Conservation (phyloP, 2,888 invertebrate species). For the Bellardia bayeri region DNA sequence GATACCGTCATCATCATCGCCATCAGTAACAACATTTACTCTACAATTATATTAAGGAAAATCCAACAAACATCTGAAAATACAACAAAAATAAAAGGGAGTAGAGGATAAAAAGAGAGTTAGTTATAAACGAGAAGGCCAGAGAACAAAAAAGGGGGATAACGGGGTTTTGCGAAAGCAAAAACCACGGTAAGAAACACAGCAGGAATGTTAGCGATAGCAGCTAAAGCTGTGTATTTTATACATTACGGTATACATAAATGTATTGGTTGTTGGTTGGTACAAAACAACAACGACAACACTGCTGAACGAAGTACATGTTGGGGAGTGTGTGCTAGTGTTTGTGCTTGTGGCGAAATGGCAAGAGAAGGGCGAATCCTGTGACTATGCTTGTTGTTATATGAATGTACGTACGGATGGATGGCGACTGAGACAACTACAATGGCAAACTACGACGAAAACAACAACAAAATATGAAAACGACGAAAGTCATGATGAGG, state of each 20-base stretch:
- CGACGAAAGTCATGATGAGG: slow-evolving; percentile 49
- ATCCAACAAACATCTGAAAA: slow-evolving; percentile 40
- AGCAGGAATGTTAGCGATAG: slow-evolving; percentile 68
- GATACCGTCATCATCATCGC: slow-evolving; percentile 62
- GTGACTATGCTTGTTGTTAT: slow-evolving; percentile 47
- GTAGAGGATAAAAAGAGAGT: slow-evolving; percentile 49
- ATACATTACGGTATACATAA: slow-evolving; percentile 34
- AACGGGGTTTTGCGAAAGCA: slow-evolving; percentile 57
- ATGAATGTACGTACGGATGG: slow-evolving; percentile 15
- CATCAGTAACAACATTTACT: slow-evolving; percentile 39
- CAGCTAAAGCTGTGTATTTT: slow-evolving; percentile 59
- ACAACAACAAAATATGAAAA: slow-evolving; percentile 32
- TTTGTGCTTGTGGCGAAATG: slow-evolving; percentile 61
- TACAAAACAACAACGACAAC: slow-evolving; percentile 43
- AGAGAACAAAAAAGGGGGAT: slow-evolving; percentile 13
- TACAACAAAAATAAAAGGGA: neutral
- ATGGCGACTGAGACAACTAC: slow-evolving; percentile 59
- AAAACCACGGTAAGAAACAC: slow-evolving; percentile 66
- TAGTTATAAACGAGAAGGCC: slow-evolving; percentile 21
- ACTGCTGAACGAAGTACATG: slow-evolving; percentile 5
- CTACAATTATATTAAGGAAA: slow-evolving; percentile 53
- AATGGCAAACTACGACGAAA: slow-evolving; percentile 39
- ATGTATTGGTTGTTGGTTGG: slow-evolving; percentile 56
- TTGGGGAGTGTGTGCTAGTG: slow-evolving; percentile 30
- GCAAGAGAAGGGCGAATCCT: slow-evolving; percentile 67